Conservation (phyloP, 2,888 invertebrate genomes). For the Aplocera efformata region DNA sequence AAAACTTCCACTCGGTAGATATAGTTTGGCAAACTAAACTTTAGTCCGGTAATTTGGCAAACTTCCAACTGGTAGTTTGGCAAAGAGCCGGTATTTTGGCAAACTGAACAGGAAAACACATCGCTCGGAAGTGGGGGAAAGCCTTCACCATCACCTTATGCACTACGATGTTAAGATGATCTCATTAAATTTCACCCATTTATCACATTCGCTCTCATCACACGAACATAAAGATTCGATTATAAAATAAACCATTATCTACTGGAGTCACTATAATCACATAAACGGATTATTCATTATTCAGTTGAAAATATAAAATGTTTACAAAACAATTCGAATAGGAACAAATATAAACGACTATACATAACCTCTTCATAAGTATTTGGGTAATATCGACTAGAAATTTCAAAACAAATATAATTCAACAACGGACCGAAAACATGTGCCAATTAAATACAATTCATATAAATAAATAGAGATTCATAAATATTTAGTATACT, state of each 20-base stretch:
- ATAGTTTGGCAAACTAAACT: conserved; percentile 58
- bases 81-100: conserved; percentile 48
- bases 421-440: conserved; percentile 47
- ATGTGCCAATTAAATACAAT: conserved; percentile 48
- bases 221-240: conserved; percentile 44
- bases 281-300: conserved; percentile 48
- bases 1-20: conserved; percentile 54
- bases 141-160: conserved; percentile 46
- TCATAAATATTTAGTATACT: conserved; percentile 32
- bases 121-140: conserved; percentile 31
- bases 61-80: conserved; percentile 55
- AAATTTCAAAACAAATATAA: conserved; percentile 50
- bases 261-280: conserved; percentile 53
- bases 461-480: conserved; percentile 44
- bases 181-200: conserved; percentile 25
- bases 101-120: conserved; percentile 23
- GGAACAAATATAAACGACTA: conserved; percentile 64
- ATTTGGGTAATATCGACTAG: conserved; percentile 75
- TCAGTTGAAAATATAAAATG: conserved; percentile 43
- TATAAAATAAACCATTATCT: conserved; percentile 49
- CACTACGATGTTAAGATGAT: conserved; percentile 62
- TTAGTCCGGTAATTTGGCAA: conserved; percentile 22
- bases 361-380: conserved; percentile 54
- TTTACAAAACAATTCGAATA: conserved; percentile 46
- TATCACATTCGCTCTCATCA: conserved; percentile 65